Base-by-base conservation (phyloP, 2,888 invertebrate species). In the Rhodophaea formosa region DNA sequence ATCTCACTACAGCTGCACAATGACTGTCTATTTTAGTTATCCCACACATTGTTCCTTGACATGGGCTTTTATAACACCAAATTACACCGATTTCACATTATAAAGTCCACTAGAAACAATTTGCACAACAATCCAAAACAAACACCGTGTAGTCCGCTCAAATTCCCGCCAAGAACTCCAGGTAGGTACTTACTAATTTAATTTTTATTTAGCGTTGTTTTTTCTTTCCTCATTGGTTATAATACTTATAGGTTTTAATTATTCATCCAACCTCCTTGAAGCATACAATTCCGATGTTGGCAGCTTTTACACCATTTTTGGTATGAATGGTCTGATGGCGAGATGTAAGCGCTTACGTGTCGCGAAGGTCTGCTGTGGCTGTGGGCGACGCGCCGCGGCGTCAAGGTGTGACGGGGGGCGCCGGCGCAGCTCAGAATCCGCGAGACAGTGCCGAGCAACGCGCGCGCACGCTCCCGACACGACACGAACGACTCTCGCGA, bases 401-500 rank as follows among this genome's bases (percentile, higher is more conserved):
- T 66, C 73, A 74, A 76, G 79, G 82, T 74, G 77, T 62, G 67
- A 70, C 70, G 75, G 73, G 76, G 75, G 73, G 77, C 74, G 74
- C 69, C 66, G 67, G 72, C 74, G 72, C 71, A 67, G 71, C 73
- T 69, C 77, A 57, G 80, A 87, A 77, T 83, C 84, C 88, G 89
- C 86, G 88, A 82, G 86, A 71, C 84, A 83, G 84, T 88, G 82
- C 89, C 84, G 72, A 80, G 75, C 75, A 74, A 82, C 85, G 89
- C 89, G 82, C 88, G 88, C 87, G 83, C 86, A 79, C 74, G 71
- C 69, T 39, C 62, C 79, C 83, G 84, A 83, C 79, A 77, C 88
- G 88, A 88, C 71, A 83, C 90, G 90, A 90, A 90, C 90, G 88
- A 89, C 86, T 82, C 87, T 84, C 90, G 88, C 88, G 87, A 86